Conservation (phyloP, 2,113 vertebrate genomes). For the Pseudorectes ferrugineus region DNA sequence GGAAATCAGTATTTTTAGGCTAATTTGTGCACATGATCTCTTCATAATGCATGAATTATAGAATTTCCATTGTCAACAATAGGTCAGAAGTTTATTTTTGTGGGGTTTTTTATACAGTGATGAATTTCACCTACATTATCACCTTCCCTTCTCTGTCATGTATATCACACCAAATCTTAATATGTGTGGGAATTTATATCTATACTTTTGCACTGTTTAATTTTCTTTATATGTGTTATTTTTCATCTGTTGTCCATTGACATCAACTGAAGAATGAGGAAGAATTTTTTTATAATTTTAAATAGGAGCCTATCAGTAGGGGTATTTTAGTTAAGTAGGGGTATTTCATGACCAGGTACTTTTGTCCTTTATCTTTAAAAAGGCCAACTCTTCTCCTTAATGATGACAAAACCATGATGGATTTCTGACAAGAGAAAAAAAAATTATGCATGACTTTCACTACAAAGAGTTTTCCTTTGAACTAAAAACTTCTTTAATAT, state of each 20-base stretch:
- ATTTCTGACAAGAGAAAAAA: conserved; percentile 4
- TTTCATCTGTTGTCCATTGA: neutral
- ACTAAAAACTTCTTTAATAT: neutral
- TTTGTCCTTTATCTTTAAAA: neutral
- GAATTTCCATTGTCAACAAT: neutral
- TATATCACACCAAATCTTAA: neutral
- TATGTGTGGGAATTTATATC: neutral
- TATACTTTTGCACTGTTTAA: neutral
- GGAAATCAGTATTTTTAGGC: neutral
- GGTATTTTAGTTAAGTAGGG: neutral
- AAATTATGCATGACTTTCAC: neutral
- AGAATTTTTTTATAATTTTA: neutral
- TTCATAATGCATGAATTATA: neutral
- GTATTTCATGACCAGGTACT: neutral
- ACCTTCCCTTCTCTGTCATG: neutral
- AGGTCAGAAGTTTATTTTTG: neutral
- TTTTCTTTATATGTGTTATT: neutral
- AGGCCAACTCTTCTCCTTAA: neutral
- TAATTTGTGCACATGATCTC: neutral
- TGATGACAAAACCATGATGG: neutral
- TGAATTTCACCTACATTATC: neutral
- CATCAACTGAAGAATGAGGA: neutral
- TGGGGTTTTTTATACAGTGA: neutral
- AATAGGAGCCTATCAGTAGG: neutral
- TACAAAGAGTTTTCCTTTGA: conserved; percentile 10